Evolutionary conservation across 2,113 vertebrate genomes (phyloP).

Genomic region (Leucoraja erinaceus): DNA sequence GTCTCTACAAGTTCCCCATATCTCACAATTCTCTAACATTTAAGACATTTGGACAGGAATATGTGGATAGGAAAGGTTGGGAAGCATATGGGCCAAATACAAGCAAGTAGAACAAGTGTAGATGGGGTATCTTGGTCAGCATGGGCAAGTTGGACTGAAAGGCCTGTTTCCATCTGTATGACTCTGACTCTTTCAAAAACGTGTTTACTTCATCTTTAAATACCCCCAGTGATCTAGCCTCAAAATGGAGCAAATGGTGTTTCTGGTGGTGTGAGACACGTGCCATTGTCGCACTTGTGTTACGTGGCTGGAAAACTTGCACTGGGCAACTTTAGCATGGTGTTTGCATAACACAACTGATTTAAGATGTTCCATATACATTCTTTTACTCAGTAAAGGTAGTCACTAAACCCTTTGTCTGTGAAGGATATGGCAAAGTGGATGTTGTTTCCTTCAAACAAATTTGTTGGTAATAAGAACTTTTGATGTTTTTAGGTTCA

Average conservation of each 20-base stretch:
- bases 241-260: not conserved
- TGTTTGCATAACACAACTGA: not conserved
- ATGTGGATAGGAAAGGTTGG: too few species aligned
- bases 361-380: not conserved
- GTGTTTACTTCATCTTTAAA: too few species aligned
- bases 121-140: too few species aligned
- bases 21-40: too few species aligned
- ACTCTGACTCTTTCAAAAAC: too few species aligned
- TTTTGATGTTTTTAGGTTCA: not conserved
- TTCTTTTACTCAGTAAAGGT: not conserved
- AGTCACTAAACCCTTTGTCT: not conserved
- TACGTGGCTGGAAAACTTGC: not conserved
- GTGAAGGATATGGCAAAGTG: not conserved
- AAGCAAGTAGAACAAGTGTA: too few species aligned
- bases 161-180: too few species aligned
- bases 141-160: too few species aligned
- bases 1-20: too few species aligned
- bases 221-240: too few species aligned
- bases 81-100: too few species aligned
- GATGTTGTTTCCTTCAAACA: not conserved
- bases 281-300: not conserved
- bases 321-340: not conserved
- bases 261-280: not conserved
- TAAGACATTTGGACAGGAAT: too few species aligned
- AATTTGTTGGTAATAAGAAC: not conserved